Percentiles rank a stretch among this genome's conserved stretches.
Evolutionary conservation across 2,888 invertebrate genomes (phyloP).

Genomic region (Empis stercorea): DNA sequence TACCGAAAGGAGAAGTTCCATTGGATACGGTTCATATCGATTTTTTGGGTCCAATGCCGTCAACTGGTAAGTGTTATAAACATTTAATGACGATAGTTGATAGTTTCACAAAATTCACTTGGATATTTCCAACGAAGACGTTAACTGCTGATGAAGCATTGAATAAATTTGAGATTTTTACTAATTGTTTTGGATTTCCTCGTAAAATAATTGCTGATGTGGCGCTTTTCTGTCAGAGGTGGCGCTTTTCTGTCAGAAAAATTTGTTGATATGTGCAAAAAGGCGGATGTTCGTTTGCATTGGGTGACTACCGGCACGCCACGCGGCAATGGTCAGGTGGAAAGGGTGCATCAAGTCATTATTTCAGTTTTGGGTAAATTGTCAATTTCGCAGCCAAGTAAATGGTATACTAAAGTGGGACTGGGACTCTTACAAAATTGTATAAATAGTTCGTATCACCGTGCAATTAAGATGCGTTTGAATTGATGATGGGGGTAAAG

Average conservation of each 20-base stretch:
- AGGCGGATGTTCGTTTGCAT: slow-evolving; percentile 20
- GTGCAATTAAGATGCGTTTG: slow-evolving; percentile 2
- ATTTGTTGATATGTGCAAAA: slow-evolving; percentile 22
- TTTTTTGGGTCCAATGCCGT: slow-evolving; percentile 22
- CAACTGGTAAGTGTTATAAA: slow-evolving; percentile 15
- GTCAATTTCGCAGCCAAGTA: background rate
- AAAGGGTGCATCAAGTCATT: slow-evolving; percentile 21
- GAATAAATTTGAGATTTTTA: slow-evolving; percentile 17
- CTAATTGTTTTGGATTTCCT: slow-evolving; percentile 24
- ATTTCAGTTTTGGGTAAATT: slow-evolving; percentile 10
- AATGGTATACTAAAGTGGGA: background rate
- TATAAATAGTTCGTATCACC: slow-evolving; percentile 3
- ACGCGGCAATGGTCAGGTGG: slow-evolving; percentile 26
- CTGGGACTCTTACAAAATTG: background rate
- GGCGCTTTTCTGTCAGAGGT: no score
- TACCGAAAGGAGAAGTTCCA: slow-evolving; percentile 20
- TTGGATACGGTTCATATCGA: slow-evolving; percentile 16
- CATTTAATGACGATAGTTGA: slow-evolving; percentile 22
- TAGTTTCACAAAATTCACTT: slow-evolving; percentile 20
- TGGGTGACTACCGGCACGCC: slow-evolving; percentile 19
- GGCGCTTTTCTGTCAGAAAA: slow-evolving; percentile 24
- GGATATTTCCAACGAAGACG: slow-evolving; percentile 6
- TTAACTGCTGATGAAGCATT: slow-evolving; percentile 17
- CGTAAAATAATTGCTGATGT: slow-evolving; percentile 21
- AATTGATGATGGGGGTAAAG: slow-evolving; percentile 5